Conservation (phyloP, 2,113 vertebrate genomes). For the Maccullochella peelii region DNA sequence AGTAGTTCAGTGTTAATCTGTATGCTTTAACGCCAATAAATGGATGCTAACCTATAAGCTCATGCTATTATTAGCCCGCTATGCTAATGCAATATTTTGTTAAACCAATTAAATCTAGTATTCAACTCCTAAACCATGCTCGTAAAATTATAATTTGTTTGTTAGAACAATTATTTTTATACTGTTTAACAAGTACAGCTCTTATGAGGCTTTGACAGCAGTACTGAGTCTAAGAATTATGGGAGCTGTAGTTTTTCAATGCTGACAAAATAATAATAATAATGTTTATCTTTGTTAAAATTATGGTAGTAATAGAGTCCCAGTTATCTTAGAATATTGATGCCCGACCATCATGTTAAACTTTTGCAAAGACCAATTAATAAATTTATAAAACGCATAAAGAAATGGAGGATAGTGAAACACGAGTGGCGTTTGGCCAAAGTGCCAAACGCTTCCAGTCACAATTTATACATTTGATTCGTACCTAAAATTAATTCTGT, state of each 20-base stretch:
- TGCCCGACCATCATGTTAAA: not conserved
- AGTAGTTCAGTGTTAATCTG: constrained; percentile 4
- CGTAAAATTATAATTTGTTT: not conserved
- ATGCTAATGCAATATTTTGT: constrained; percentile 42
- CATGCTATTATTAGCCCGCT: constrained; percentile 16
- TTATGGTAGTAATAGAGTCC: not conserved
- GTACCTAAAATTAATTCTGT: not conserved
- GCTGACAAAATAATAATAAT: not conserved
- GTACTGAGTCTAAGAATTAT: not conserved
- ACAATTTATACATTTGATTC: not conserved
- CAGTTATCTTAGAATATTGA: not conserved
- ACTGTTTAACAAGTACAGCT: not conserved
- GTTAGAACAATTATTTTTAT: not conserved
- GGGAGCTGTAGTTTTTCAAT: not conserved
- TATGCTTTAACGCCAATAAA: constrained; percentile 15
- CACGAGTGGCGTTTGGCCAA: not conserved
- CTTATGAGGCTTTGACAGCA: not conserved
- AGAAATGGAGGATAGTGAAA: not conserved
- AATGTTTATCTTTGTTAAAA: constrained; percentile 3
- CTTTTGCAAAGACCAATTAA: not conserved
- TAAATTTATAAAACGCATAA: not conserved
- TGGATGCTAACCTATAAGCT: constrained; percentile 35
- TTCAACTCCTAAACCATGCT: not conserved
- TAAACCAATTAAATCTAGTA: constrained; percentile 4
- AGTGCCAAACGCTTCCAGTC: not conserved